phyloP scores from a whole-genome alignment of 2,113 vertebrate species.

The Psilopsiagon aurifrons region DNA sequence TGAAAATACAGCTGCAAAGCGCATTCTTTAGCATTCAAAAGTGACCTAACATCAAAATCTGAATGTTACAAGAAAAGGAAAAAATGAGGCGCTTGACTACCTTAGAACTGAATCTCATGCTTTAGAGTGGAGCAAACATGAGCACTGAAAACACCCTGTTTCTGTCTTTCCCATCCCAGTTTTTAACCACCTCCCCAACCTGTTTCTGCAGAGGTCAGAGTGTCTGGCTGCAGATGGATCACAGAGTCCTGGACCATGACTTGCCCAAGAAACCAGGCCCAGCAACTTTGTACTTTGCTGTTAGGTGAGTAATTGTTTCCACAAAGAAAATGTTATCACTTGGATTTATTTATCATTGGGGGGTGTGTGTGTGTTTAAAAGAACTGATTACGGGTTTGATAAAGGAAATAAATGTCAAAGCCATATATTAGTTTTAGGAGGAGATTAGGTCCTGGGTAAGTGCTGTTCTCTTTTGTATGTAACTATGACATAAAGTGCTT shows the following conservation, averaged over 20 bases:
- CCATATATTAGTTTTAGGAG: not conserved
- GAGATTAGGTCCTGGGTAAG: not conserved
- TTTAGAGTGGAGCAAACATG: rapidly evolving
- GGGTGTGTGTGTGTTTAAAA: not conserved
- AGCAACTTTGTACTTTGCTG: slow-evolving; percentile 86
- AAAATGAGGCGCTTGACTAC: not conserved
- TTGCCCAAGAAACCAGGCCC: slow-evolving; percentile 89
- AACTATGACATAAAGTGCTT: not conserved
- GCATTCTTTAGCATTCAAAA: rapidly evolving
- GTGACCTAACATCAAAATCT: not conserved
- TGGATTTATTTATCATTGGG: not conserved
- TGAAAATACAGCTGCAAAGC: not conserved
- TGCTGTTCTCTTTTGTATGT: not conserved
- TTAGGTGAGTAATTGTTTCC: slow-evolving; percentile 82
- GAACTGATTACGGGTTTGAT: not conserved
- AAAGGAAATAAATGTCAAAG: slow-evolving; percentile 39
- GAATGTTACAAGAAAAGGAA: not conserved
- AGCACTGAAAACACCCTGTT: not conserved
- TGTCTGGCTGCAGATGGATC: slow-evolving; percentile 95
- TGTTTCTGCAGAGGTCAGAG: slow-evolving; percentile 84
- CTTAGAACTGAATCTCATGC: not conserved
- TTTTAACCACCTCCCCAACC: slow-evolving; percentile 8
- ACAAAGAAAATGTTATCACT: not conserved
- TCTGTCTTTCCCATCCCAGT: not conserved
- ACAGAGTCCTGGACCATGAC: slow-evolving; percentile 94